Base-by-base conservation (phyloP, 2,113 vertebrate genomes). In the Pterocles gutturalis region DNA sequence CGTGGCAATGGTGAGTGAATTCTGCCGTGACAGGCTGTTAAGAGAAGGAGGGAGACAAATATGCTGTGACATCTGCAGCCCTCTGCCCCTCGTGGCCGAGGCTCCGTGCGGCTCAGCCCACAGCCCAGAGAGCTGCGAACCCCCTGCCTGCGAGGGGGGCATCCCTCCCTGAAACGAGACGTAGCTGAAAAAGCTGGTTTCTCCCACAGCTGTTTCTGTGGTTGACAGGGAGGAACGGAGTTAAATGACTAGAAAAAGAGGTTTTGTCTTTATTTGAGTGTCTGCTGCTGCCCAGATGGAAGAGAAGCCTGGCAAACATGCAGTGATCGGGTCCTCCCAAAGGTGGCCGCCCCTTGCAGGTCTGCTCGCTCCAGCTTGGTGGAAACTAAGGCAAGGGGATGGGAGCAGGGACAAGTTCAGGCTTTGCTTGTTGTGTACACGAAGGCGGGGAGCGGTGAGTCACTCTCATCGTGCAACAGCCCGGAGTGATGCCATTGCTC, bases 351-450 rank as follows among this genome's bases (percentile, higher is more conserved):
- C 19, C 26, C 58, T 90, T 6, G 5, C 58, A 65, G 41, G 4
- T 41, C 69, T 92, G 65, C 25, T 67, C 51, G 31, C 66, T 82
- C 41, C 0, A 4, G 45, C 41, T 69, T 64, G 46, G 38, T 65
- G 51, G 66, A 90, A 96, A 92, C 66, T 17, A 58, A 72, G 36
- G 26, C 31, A 25, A 54, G 45, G 25, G 13, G 17, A 31, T 34
- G 51, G 70, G 67, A 89, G 83, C 45, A 29, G 64, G 61, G 83
- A 86, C 87, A 96, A 91, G 89, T 24, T 76, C 78, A 69, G 89
- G 29, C 72, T 34, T 84, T 82, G 64, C 49, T 61, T 84, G 53
- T 58, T 89, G 49, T 61, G 69, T 53, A 33, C 5, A 3, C 0
- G 7, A 34, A 84, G 82, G 79, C 1, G 1, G 17, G 55, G 86